phyloP scores from a whole-genome alignment of 37 sponge, comb jelly and placozoan genomes.

The Geodia barretti region DNA sequence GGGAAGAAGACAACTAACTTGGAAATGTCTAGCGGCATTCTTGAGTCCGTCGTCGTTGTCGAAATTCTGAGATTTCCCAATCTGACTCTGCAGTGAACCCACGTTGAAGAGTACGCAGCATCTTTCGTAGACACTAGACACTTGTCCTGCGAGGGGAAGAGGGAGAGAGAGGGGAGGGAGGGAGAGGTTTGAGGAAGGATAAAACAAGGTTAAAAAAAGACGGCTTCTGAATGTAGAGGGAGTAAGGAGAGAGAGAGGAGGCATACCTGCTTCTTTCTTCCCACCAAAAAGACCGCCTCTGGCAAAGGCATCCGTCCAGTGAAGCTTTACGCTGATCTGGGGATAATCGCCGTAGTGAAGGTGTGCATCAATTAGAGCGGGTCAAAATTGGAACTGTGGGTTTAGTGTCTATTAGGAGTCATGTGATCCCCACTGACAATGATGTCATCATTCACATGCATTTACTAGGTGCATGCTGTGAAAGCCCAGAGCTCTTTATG shows the following conservation, averaged over 20 bases:
- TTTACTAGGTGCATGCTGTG: too few relatives aligned
- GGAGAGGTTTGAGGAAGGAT: not conserved
- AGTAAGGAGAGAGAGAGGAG: not conserved
- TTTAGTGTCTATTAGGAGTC: not conserved
- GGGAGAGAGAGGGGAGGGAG: constrained; percentile 5
- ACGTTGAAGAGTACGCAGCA: constrained; percentile 95
- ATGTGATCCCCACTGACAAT: not conserved
- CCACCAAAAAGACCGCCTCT: constrained; percentile 68
- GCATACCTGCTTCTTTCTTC: constrained; percentile 76
- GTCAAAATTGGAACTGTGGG: not conserved
- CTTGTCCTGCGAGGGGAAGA: constrained; percentile 54
- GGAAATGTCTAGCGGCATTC: constrained; percentile 88
- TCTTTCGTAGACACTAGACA: constrained; percentile 78
- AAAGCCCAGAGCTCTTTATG: too few relatives aligned
- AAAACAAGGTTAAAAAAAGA: not conserved
- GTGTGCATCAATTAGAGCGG: not conserved
- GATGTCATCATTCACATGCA: not conserved
- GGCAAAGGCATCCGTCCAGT: constrained; percentile 91
- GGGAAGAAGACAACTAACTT: constrained; percentile 45
- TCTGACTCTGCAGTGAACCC: constrained; percentile 82
- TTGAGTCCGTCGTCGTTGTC: constrained; percentile 93
- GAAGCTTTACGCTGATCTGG: constrained; percentile 92
- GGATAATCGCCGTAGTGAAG: not conserved
- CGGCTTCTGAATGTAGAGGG: not conserved
- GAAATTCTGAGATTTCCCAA: constrained; percentile 92